Conservation (phyloP, 2,888 invertebrate genomes). For the Athalia cordata region DNA sequence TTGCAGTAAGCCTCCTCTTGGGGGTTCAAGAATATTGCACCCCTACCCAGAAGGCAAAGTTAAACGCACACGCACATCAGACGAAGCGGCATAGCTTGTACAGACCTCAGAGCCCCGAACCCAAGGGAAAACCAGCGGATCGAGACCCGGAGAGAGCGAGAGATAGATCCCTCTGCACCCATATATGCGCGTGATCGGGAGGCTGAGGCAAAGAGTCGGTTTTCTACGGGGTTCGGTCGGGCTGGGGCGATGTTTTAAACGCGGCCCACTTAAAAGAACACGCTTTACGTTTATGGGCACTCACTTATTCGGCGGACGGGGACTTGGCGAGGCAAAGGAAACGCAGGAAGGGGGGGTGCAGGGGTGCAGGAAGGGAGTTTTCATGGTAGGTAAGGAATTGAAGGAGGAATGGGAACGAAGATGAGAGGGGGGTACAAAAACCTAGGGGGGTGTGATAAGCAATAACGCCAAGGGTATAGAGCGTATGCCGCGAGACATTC, state of each 20-base stretch:
- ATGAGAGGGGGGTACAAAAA: constrained; percentile 37
- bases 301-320: constrained; percentile 69
- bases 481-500: constrained; percentile 57
- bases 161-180: constrained; percentile 57
- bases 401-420: constrained; percentile 47
- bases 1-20: constrained; percentile 73
- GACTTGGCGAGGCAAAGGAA: constrained; percentile 53
- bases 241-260: constrained; percentile 70
- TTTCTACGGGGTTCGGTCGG: constrained; percentile 22
- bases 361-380: constrained; percentile 16
- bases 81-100: no score
- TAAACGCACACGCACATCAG: no score
- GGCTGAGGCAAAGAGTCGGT: constrained; percentile 11
- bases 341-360: not conserved
- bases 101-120: constrained; percentile 48
- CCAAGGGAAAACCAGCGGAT: constrained; percentile 42
- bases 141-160: constrained; percentile 44
- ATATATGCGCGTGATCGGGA: constrained; percentile 61
- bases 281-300: constrained; percentile 73
- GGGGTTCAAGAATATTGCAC: constrained; percentile 72
- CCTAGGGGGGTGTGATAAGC: constrained; percentile 65
- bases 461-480: constrained; percentile 59
- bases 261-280: constrained; percentile 73
- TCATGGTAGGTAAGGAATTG: constrained; percentile 44
- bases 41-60: constrained; percentile 33